phyloP scores from a whole-genome alignment of 2,797 vertebrate species.

The Gymnoscopelus microlampas region DNA sequence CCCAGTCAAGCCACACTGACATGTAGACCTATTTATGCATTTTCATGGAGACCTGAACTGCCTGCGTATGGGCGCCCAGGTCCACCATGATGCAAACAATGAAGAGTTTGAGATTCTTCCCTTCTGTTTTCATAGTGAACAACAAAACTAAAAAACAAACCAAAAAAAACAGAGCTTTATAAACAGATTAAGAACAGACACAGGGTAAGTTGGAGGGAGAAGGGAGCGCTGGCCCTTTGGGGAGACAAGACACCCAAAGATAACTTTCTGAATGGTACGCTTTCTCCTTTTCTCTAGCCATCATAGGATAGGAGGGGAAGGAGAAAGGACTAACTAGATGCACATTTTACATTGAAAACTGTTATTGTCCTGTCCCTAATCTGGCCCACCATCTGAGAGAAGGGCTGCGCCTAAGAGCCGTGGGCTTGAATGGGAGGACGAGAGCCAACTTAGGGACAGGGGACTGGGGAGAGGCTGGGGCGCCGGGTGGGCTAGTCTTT shows the following conservation, averaged over 20 bases:
- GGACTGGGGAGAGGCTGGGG: conserved; percentile 68
- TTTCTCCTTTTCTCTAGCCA: conserved; percentile 81
- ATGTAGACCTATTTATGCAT: neutral
- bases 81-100: conserved; percentile 12
- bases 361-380: conserved; percentile 96
- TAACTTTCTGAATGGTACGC: conserved; percentile 78
- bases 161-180: no score
- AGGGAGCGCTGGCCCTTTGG: conserved; percentile 74
- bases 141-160: conserved; percentile 33
- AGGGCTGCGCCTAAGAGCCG: conserved; percentile 79
- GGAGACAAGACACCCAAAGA: conserved; percentile 77
- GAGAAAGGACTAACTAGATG: conserved; percentile 89
- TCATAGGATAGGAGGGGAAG: conserved; percentile 82
- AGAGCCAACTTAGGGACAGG: conserved; percentile 81
- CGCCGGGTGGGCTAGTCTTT: conserved; percentile 87
- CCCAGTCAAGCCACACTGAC: neutral
- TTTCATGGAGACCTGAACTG: neutral
- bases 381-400: conserved; percentile 98
- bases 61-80: conserved; percentile 9
- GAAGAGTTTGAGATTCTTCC: neutral
- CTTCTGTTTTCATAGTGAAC: neutral
- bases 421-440: conserved; percentile 90
- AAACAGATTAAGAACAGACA: conserved; percentile 58
- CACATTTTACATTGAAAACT: conserved; percentile 98
- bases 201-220: conserved; percentile 54